Evolutionary conservation across 2,888 invertebrate species (phyloP), one percentile per base, ranked within the genome.

Genomic region (Syrista parreyssii): DNA sequence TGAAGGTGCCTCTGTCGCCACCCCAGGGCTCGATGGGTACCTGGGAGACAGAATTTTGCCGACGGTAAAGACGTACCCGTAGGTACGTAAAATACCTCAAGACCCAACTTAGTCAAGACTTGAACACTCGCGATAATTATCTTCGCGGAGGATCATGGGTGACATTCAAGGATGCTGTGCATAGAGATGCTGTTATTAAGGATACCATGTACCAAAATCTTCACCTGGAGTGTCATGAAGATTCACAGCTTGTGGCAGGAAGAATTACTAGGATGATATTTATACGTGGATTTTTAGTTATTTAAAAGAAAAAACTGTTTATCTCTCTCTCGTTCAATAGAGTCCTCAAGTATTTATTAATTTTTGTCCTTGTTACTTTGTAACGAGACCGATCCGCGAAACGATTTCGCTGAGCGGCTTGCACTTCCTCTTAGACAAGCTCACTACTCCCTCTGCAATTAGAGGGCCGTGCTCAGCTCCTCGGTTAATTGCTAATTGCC

Each of bases 1-100:
- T 82, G 90, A 83, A 83, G 88, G 88, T 86, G 88, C 87, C 87
- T 88, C 89, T 84, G 86, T 88, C 86, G 88, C 90, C 88, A 88
- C 88, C 87, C 89, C 90, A 88, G 89, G 89, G 89, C 89, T 89
- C 78, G 83, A 85, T 79, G 85, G 87, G 83, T 88, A 88, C 87
- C 89, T 86, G 85, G 90, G 89, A 83, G 90, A 91, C 87, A 89
- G 88, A 91, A 91, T 91, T 84, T 91, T 91, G 90, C 86, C 87
- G 86, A 87, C 84, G 82, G 82, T 87, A 80, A 84, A 84, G 79
- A 80, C 79, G 71, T 9, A 55, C 55, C 55, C 55, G 55, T 2
- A 6, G 55, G 55, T 9, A 55, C 55, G 55, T 11, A 3, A 11
- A 71, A 23, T 33, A 11, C 71, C 71, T n/a, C 30, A 33, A 32